phyloP scores from a whole-genome alignment of 2,888 invertebrate genomes.

The Heliconius ismenius region DNA sequence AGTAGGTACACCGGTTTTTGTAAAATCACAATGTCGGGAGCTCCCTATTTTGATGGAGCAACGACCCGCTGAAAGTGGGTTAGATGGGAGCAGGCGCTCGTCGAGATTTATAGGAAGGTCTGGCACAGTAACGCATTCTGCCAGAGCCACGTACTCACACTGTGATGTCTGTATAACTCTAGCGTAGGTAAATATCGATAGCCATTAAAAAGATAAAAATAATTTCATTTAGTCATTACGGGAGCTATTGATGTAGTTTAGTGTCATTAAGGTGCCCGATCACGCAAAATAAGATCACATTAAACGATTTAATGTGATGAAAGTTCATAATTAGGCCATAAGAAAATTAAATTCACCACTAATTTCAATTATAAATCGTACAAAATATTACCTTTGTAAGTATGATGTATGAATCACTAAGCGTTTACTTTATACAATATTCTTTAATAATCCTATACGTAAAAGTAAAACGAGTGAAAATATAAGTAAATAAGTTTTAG shows the following conservation, averaged over 20 bases:
- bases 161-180: constrained; percentile 43
- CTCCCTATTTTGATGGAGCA: constrained; percentile 58
- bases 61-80: constrained; percentile 63
- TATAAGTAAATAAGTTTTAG: neutral
- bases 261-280: constrained; percentile 15
- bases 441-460: neutral
- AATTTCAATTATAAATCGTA: neutral
- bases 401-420: neutral
- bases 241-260: constrained; percentile 17
- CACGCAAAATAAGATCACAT: constrained; percentile 2
- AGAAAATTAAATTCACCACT: neutral
- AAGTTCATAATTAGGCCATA: neutral
- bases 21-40: constrained; percentile 51
- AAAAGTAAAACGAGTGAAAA: neutral
- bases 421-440: neutral
- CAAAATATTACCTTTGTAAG: neutral
- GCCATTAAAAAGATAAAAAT: constrained; percentile 45
- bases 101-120: constrained; percentile 60
- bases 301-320: neutral
- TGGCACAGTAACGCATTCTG: constrained; percentile 60
- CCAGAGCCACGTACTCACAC: constrained; percentile 51
- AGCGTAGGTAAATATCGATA: constrained; percentile 44
- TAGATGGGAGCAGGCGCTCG: constrained; percentile 55
- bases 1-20: constrained; percentile 31
- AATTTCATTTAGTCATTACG: constrained; percentile 40